phyloP scores from a whole-genome alignment of 2,113 vertebrate species.

The Oncorhynchus masou region DNA sequence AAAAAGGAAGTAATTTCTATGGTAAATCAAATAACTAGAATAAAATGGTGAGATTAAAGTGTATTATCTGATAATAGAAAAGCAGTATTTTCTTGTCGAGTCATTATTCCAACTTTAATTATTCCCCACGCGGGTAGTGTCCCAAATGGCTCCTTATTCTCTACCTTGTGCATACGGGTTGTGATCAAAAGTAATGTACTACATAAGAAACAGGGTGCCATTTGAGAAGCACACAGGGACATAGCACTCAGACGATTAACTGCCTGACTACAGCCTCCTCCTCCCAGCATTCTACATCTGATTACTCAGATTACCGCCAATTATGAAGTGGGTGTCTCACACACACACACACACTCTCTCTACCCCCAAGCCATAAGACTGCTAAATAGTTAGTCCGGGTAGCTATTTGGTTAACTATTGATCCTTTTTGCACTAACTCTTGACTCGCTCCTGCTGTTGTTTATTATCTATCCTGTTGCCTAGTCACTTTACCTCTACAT shows the following conservation, averaged over 20 bases:
- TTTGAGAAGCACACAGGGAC: background rate
- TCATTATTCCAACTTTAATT: conserved; percentile 21
- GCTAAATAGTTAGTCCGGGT: too few relatives aligned
- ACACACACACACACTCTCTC: background rate
- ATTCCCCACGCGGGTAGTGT: background rate
- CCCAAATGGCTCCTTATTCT: background rate
- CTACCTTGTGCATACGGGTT: too few relatives aligned
- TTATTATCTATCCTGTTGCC: too few relatives aligned
- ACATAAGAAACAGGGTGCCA: too few relatives aligned
- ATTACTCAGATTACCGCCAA: conserved; percentile 17
- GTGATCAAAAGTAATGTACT: too few relatives aligned
- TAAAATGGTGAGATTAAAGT: background rate
- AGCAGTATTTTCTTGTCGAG: conserved; percentile 15
- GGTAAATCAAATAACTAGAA: background rate
- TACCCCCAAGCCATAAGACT: too few relatives aligned
- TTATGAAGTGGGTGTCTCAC: background rate
- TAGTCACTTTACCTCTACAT: too few relatives aligned
- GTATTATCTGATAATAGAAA: background rate
- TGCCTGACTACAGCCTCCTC: background rate
- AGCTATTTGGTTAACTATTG: too few relatives aligned
- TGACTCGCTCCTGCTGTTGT: too few relatives aligned
- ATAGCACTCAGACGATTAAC: conserved; percentile 40
- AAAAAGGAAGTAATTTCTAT: background rate
- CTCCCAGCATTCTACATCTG: conserved; percentile 13
- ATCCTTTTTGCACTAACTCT: too few relatives aligned